Base-by-base conservation (phyloP, 2,888 invertebrate species). In the Eucriotettix oculatus region DNA sequence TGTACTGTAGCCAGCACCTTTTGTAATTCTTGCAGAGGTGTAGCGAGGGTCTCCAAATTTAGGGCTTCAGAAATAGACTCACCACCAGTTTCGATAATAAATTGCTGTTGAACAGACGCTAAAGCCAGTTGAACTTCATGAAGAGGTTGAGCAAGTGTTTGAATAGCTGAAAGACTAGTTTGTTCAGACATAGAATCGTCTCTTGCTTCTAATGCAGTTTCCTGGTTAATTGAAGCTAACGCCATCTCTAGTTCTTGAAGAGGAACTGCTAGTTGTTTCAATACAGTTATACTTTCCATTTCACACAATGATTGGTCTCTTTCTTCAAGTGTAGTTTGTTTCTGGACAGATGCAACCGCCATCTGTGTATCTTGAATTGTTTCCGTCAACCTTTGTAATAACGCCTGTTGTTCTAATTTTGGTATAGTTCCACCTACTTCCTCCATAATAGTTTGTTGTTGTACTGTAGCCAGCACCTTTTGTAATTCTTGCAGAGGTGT, bases 301-400 rank as follows among this genome's bases (percentile, higher is more conserved):
- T 65, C 64, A 3, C 61, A 60, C 12, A 64, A 29, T 2, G 62
- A 48, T 16, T 57, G 59, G 16, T 61, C 59, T 40, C 58, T 57
- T 7, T 56, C 57, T 52, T 61, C 62, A 11, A 62, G 17, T 1
- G 57, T 58, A 3, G 60, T 56, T 16, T 60, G 58, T 48, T 65
- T 43, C 44, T 64, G 60, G 14, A 63, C 59, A 12, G 60, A 52
- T n/a, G 63, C 62, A 10, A 66, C 61, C 5, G 60, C 63, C 16
- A 44, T 62, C 9, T 64, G 61, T 9, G 64, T 60, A 55, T 65
- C 63, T 29, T 29, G 29, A 29, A 29, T 29, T 29, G 29, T 29
- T 29, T 29, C 29, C 29, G 29, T 29, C 29, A 29, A 29, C 29
- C 7, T 29, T 29, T 29, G 29, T 2, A 29, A 29, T 29, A 29